Evolutionary conservation across 2,113 vertebrate species (phyloP), one percentile per base, ranked within the genome.

Genomic region (Anser brachyrhynchus): DNA sequence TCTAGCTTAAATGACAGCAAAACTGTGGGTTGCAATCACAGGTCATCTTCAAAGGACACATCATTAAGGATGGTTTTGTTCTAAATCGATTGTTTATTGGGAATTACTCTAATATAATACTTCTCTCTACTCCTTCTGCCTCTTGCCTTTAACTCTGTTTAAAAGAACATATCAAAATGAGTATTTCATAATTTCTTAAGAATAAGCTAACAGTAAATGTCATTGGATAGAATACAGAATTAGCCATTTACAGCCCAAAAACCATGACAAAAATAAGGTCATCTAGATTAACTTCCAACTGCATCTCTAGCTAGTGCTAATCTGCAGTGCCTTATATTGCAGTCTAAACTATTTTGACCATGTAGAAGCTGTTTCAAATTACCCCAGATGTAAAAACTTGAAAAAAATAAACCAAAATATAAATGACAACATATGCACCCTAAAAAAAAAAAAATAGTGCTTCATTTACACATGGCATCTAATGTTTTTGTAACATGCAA

Each of bases 1-100:
- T 95, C 87, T 28, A 97, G 96, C 96, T 92, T 81, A 96, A 96
- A 93, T 93, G 95, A 98, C 97, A 97, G 95, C 82, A 97, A 96
- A 97, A 96, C 96, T 84, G 84, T 92, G 93, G 90, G 87, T 66
- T 97, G 94, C 87, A 97, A 97, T 97, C 92, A 91, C 93, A 91
- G 97, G 97, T 97, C 97, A 96, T 97, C 96, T 96, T 94, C 85
- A 93, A 90, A 97, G 3, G 66, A 96, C 95, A 85, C 92, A 85
- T 33, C 69, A 90, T 96, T 97, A 97, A 95, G 89, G 71, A 95
- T 52, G 65, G 88, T 11, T 93, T 97, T 93, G 62, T 69, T 93
- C 65, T 2, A 1, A 92, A 95, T 90, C 83, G 81, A 91, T 73
- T 96, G 65, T 84, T 95, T 90, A 64, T n/a, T 76, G 80, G 75